phyloP scores from a whole-genome alignment of 2,113 vertebrate species.

The Malaclemys terrapin region DNA sequence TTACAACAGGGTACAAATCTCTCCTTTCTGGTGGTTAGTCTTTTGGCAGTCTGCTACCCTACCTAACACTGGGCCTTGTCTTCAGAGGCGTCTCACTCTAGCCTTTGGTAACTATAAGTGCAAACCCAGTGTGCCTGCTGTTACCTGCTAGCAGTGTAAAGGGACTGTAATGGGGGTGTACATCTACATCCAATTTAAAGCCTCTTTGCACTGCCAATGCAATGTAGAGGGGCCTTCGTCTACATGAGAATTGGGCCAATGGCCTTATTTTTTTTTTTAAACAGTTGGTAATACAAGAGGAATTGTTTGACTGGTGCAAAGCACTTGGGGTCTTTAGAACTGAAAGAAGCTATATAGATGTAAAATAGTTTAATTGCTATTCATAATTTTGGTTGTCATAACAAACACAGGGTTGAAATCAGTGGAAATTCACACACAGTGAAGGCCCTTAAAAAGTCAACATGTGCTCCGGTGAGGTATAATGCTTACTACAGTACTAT shows the following conservation, averaged over 20 bases:
- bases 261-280: neutral
- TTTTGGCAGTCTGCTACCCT: neutral
- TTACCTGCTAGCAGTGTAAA: neutral
- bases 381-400: conserved; percentile 27
- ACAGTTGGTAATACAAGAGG: neutral
- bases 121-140: neutral
- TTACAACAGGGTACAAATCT: neutral
- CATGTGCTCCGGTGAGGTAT: neutral
- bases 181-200: neutral
- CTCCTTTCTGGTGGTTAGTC: neutral
- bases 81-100: neutral
- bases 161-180: neutral
- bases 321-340: fast-evolving
- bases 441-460: conserved; percentile 15
- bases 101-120: neutral
- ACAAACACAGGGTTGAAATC: neutral
- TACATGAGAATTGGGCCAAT: neutral
- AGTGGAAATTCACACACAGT: conserved; percentile 4
- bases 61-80: neutral
- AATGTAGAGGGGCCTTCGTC: no score
- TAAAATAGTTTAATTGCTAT: conserved; percentile 3
- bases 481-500: neutral
- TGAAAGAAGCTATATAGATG: fast-evolving
- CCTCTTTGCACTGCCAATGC: neutral
- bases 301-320: neutral